phyloP scores from a whole-genome alignment of 1,140 invertebrate genomes.

The fruit fly (Drosophila melanogaster) region DNA sequence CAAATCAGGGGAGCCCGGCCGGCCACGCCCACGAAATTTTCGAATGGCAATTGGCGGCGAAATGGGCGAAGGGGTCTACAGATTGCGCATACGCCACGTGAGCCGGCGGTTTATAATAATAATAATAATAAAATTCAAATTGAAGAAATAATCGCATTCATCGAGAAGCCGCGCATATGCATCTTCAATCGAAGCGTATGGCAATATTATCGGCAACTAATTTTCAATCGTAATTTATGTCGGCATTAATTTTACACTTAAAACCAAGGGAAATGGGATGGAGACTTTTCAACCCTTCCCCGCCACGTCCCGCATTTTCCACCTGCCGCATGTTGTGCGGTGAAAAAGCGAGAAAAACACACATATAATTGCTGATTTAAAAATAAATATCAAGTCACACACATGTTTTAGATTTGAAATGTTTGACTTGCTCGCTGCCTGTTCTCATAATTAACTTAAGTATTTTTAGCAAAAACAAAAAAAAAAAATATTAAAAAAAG shows the following conservation, averaged over 20 bases:
- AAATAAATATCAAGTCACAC: slow-evolving; percentile 80
- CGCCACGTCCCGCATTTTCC: not conserved
- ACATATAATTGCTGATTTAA: slow-evolving; percentile 48
- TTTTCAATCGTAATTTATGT: slow-evolving; percentile 54
- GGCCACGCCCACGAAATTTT: slow-evolving; percentile 49
- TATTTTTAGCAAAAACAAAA: slow-evolving; percentile 72
- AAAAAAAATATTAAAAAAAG: slow-evolving; percentile 18
- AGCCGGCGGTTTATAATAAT: slow-evolving; percentile 17
- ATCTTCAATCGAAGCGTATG: slow-evolving; percentile 9
- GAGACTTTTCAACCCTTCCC: not conserved
- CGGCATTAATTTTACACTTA: slow-evolving; percentile 45
- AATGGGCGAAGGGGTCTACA: not conserved
- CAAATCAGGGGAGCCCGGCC: slow-evolving; percentile 27
- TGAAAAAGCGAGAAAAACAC: slow-evolving; percentile 4
- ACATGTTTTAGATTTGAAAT: slow-evolving; percentile 76
- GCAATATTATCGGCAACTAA: slow-evolving; percentile 51
- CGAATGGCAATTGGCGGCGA: not conserved
- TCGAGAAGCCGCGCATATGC: slow-evolving; percentile 7
- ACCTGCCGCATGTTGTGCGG: slow-evolving; percentile 23
- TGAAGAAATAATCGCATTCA: slow-evolving; percentile 11
- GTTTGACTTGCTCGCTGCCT: slow-evolving; percentile 44
- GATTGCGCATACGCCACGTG: slow-evolving; percentile 59
- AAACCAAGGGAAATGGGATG: slow-evolving; percentile 1
- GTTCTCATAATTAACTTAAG: slow-evolving; percentile 78
- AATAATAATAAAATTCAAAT: slow-evolving; percentile 9